Conservation (phyloP, 64 coral and sea anemone species). For the Orbicella faveolata region DNA sequence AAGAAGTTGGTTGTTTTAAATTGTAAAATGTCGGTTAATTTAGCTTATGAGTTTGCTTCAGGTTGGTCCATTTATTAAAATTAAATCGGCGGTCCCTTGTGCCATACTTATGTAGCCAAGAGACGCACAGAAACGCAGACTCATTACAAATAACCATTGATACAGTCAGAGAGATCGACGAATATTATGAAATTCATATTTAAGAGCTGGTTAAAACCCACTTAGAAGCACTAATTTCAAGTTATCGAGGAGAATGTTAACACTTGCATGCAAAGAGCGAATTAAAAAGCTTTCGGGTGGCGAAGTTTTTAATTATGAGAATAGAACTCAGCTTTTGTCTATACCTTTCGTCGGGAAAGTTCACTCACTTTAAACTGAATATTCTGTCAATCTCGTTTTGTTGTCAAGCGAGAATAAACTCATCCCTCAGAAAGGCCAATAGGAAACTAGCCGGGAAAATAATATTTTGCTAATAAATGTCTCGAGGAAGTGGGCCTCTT, state of each 20-base stretch:
- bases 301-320: background rate
- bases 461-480: background rate
- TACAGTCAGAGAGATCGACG: background rate
- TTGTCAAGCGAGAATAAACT: slow-evolving; percentile 20
- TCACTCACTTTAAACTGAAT: background rate
- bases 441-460: background rate
- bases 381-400: slow-evolving; percentile 14
- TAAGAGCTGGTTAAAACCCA: background rate
- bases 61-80: background rate
- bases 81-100: background rate
- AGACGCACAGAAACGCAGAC: no score
- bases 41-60: background rate
- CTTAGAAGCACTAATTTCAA: background rate
- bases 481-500: background rate
- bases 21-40: background rate
- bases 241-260: background rate
- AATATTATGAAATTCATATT: background rate
- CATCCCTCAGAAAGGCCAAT: background rate
- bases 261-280: background rate
- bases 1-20: background rate
- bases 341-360: background rate
- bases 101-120: background rate
- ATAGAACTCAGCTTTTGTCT: background rate
- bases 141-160: background rate
- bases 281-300: background rate